These are phyloP conservation scores for Embidobia sp. DNA, from an alignment of 2,888 invertebrate species.

Conservation along the genomic window DNA sequence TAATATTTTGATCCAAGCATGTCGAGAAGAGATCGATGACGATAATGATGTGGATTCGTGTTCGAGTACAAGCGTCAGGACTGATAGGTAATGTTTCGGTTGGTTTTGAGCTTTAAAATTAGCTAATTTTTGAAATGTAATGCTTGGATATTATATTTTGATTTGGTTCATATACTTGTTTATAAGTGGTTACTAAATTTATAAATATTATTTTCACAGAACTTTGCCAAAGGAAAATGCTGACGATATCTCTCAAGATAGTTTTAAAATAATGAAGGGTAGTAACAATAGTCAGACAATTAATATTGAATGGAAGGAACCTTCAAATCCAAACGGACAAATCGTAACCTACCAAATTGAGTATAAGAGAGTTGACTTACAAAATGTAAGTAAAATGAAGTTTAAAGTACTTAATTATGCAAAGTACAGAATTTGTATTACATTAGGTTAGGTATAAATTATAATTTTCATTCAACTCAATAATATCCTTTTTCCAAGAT, in stretches of 20 bases:
- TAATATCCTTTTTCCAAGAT: too few relatives aligned
- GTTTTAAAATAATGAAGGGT: conserved; percentile 70
- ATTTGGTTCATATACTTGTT: too few relatives aligned
- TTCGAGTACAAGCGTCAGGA: conserved; percentile 82
- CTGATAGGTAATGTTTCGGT: conserved; percentile 65
- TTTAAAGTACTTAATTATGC: too few relatives aligned
- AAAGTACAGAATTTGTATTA: too few relatives aligned
- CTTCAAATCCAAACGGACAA: conserved; percentile 92
- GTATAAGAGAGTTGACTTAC: conserved; percentile 86
- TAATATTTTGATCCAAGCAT: conserved; percentile 89
- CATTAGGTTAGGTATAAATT: too few relatives aligned
- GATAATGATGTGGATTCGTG: conserved; percentile 82
- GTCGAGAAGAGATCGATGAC: conserved; percentile 85
- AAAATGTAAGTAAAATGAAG: conserved; percentile 83
- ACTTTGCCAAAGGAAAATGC: conserved; percentile 81
- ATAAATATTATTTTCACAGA: conserved; percentile 72
- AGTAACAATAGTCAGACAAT: conserved; percentile 83
- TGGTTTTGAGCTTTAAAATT: neutral
- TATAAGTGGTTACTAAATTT: too few relatives aligned
- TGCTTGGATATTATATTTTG: too few relatives aligned
- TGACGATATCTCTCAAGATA: conserved; percentile 76
- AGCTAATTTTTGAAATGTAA: too few relatives aligned
- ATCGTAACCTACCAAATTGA: conserved; percentile 92
- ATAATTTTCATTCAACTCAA: too few relatives aligned
- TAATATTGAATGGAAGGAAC: conserved; percentile 90